Conservation (phyloP, 2,797 vertebrate genomes). For the Sandelia bainsii region DNA sequence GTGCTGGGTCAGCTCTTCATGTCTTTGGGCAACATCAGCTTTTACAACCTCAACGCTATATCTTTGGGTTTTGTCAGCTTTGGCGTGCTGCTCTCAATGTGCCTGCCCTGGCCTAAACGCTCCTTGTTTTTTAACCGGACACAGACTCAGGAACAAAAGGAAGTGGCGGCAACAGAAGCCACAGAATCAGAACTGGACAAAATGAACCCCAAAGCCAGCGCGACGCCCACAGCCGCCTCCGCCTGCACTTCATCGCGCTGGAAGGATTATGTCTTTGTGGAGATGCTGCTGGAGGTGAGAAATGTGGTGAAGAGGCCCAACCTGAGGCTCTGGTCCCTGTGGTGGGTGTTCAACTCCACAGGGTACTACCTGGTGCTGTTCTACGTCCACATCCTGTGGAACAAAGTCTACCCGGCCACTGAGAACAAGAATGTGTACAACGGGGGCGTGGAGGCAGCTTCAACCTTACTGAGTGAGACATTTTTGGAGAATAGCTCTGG, state of each 20-base stretch:
- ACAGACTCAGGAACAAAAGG: conserved; percentile 5
- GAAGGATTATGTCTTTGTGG: conserved; percentile 75
- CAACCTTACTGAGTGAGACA: conserved; percentile 89
- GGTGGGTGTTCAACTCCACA: conserved; percentile 96
- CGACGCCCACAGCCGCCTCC: background rate
- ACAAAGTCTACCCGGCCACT: conserved; percentile 63
- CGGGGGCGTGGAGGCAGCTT: conserved; percentile 91
- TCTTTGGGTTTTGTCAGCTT: conserved; percentile 91
- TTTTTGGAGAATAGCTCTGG: conserved; percentile 3
- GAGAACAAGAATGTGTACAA: conserved; percentile 88
- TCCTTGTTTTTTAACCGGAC: conserved; percentile 93
- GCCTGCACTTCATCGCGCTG: conserved; percentile 52
- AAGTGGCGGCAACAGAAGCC: conserved; percentile 8
- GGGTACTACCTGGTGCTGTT: conserved; percentile 96
- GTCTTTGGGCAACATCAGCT: conserved; percentile 74
- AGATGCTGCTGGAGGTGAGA: conserved; percentile 88
- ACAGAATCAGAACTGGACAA: conserved; percentile 78
- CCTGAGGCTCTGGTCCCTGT: conserved; percentile 93
- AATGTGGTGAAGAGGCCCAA: conserved; percentile 76
- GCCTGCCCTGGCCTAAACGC: conserved; percentile 89
- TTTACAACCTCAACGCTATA: conserved; percentile 81
- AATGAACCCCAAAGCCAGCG: conserved; percentile 68
- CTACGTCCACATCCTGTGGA: conserved; percentile 96
- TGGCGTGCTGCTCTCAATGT: conserved; percentile 86
- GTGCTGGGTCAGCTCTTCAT: conserved; percentile 92